These are phyloP conservation scores for Aleiodes leptofemur DNA, from an alignment of 2,888 invertebrate species.

Conservation along the genomic window DNA sequence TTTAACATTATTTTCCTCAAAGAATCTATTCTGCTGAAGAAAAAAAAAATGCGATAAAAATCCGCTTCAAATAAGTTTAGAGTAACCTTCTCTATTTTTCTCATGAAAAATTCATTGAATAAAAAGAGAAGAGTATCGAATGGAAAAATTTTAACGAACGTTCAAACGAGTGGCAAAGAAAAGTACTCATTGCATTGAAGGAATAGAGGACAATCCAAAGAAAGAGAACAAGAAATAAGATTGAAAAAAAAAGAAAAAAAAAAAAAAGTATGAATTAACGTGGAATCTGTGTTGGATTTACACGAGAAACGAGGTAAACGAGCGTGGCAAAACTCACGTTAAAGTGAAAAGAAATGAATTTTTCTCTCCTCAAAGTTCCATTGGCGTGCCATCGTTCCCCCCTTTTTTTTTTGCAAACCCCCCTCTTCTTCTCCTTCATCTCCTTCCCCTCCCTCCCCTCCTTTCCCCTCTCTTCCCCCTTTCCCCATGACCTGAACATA, in stretches of 20 bases:
- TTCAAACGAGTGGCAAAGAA: constrained; percentile 18
- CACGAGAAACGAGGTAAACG: constrained; percentile 38
- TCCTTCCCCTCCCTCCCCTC: neutral
- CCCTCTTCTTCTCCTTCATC: too few relatives aligned
- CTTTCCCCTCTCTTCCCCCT: neutral
- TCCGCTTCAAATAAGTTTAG: neutral
- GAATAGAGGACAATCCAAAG: neutral
- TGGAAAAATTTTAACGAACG: constrained; percentile 35
- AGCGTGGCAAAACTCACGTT: neutral
- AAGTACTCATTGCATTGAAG: neutral
- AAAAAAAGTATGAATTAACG: constrained; percentile 22
- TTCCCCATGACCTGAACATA: constrained; percentile 1
- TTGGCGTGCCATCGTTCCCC: constrained; percentile 5
- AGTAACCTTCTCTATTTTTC: neutral
- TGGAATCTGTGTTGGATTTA: constrained; percentile 24
- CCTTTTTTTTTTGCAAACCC: too few relatives aligned
- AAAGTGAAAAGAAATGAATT: constrained; percentile 27
- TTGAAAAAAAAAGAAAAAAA: neutral
- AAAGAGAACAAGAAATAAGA: neutral
- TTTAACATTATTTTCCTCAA: too few relatives aligned
- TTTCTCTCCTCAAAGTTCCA: neutral
- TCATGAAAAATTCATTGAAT: constrained; percentile 31
- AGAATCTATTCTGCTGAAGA: too few relatives aligned
- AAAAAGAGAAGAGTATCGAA: constrained; percentile 16
- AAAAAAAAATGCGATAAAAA: neutral